Base-by-base conservation (phyloP, 2,797 vertebrate genomes). In the Loriculus beryllinus region DNA sequence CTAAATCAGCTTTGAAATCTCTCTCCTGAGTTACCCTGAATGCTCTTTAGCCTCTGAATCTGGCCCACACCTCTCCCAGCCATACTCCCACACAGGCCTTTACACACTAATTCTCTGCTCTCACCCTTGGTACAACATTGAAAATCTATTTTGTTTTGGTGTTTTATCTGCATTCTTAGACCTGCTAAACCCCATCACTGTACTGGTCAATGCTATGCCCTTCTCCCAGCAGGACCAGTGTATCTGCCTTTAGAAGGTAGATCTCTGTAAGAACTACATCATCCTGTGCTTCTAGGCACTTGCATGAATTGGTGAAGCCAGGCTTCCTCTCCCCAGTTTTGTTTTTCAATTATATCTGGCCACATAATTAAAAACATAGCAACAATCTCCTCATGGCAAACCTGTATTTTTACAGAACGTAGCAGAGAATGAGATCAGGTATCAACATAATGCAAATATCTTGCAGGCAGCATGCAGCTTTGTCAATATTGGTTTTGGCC, bases 401-500 rank as follows among this genome's bases (percentile, higher is more conserved):
- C 62, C 64, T 67, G 33, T 25, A 37, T 25, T 90, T 78, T 31
- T 43, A 91, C 33, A 76, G 48, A 72, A 48, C 0, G 1, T 29
- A 65, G 67, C 75, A 82, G 48, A 91, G 68, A 62, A 90, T 1
- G 10, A 65, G 52, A 54, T 28, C 1, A 2, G 63, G 62, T 80
- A 92, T 92, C 94, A 89, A 79, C 69, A 89, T 14, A 72, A 93
- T n/a, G 23, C 80, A 91, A 94, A 81, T 33, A 62, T 80, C 92
- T 79, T 78, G 70, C 62, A 94, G 91, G 86, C 94, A 96, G 91
- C 80, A 45, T 0, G 5, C 74, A 85, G 67, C 31, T 82, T 64
- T 78, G 94, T 93, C 93, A 95, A 94, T 93, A 96, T 96, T 97
- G 83, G 43, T 84, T 95, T 95, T 96, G 95, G 92, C 92, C 39